phyloP scores from a whole-genome alignment of 2,888 invertebrate genomes.

The Dinocampus coccinellae region DNA sequence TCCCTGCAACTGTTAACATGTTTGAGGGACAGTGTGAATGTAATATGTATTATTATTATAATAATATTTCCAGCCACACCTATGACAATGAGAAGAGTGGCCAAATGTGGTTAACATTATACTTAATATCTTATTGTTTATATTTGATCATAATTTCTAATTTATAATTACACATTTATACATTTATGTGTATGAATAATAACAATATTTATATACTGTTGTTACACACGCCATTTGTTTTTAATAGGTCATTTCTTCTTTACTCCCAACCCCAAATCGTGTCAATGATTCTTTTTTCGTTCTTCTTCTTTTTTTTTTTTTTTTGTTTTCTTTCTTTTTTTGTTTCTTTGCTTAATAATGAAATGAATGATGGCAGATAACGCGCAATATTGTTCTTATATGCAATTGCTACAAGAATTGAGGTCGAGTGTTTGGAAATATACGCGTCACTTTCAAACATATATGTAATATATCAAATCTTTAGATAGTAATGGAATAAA shows the following conservation, averaged over 20 bases:
- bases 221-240: not conserved
- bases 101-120: not conserved
- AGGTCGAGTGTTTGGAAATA: slow-evolving; percentile 7
- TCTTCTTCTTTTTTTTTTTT: not conserved
- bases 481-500: not conserved
- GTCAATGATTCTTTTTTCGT: not conserved
- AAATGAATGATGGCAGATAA: not conserved
- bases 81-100: not conserved
- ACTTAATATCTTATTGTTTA: not conserved
- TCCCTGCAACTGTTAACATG: not conserved
- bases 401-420: not conserved
- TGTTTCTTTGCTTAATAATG: no score
- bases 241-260: not conserved
- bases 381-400: not conserved
- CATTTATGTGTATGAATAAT: not conserved
- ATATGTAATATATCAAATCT: not conserved
- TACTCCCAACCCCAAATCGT: not conserved
- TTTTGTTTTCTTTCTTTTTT: no score
- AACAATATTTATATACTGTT: not conserved
- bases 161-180: not conserved
- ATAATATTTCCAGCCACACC: not conserved
- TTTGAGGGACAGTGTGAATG: not conserved
- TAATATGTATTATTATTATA: not conserved
- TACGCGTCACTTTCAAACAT: slow-evolving; percentile 4
- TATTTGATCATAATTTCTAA: not conserved